These are phyloP conservation scores for Oedothorax gibbosus DNA, from an alignment of 1,140 invertebrate species.

Conservation along the genomic window DNA sequence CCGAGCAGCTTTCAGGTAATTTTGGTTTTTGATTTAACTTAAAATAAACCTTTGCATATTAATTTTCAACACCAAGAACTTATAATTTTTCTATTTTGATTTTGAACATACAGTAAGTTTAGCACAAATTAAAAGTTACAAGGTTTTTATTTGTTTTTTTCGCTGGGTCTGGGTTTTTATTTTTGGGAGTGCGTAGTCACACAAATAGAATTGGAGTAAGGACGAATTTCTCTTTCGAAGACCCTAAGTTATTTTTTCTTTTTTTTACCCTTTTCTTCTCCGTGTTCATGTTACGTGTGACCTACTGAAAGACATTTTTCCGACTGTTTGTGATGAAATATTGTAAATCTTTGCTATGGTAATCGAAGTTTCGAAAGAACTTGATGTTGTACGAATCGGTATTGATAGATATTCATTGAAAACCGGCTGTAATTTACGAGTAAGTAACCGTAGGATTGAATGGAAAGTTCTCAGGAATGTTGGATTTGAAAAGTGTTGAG, in stretches of 20 bases:
- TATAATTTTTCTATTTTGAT: too few species aligned
- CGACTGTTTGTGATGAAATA: conserved; percentile 29
- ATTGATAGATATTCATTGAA: conserved; percentile 55
- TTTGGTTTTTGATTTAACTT: conserved; percentile 10
- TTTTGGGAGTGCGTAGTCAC: conserved; percentile 50
- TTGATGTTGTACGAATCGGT: conserved; percentile 52
- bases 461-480: too few species aligned
- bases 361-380: conserved; percentile 59
- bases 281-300: conserved; percentile 28
- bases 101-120: too few species aligned
- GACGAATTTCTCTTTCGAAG: conserved; percentile 52
- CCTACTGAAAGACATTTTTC: conserved; percentile 52
- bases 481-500: too few species aligned
- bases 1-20: conserved; percentile 33
- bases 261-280: conserved; percentile 34
- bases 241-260: conserved; percentile 42
- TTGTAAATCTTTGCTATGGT: conserved; percentile 53
- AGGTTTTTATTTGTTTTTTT: conserved; percentile 8
- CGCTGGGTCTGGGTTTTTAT: conserved; percentile 58
- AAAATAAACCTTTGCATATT: background rate
- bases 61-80: too few species aligned
- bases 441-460: conserved; percentile 15
- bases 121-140: background rate
- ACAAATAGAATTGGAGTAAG: conserved; percentile 60
- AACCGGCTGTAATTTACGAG: conserved; percentile 47